Evolutionary conservation across 1,140 invertebrate genomes (phyloP).

Genomic region (Drosophila melanica): DNA sequence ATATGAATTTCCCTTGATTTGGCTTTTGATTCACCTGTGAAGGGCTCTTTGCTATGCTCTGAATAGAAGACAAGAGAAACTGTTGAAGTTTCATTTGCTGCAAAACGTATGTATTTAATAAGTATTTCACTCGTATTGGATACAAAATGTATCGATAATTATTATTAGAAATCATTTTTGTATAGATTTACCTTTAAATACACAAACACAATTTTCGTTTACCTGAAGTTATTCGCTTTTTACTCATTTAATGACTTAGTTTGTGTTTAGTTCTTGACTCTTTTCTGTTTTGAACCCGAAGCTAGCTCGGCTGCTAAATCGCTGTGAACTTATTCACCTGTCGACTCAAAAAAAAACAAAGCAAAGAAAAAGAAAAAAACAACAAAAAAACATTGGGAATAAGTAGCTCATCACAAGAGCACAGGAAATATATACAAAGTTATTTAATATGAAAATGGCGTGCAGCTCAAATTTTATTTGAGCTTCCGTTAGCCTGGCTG

Average conservation of each 20-base stretch:
- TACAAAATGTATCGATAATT: neutral
- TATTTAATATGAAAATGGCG: constrained; percentile 82
- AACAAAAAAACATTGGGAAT: constrained; percentile 3
- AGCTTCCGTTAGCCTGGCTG: constrained; percentile 52
- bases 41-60: neutral
- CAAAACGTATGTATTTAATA: neutral
- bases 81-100: neutral
- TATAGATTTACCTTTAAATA: neutral
- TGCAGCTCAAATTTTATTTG: constrained; percentile 71
- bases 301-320: constrained; percentile 27
- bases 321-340: constrained; percentile 72
- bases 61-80: neutral
- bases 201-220: constrained; percentile 2
- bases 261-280: constrained; percentile 12
- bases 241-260: constrained; percentile 17
- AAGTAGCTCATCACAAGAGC: constrained; percentile 45
- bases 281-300: constrained; percentile 32
- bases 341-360: constrained; percentile 59
- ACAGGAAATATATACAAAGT: constrained; percentile 76
- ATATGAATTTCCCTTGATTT: constrained; percentile 15
- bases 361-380: neutral
- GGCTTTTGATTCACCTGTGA: constrained; percentile 12
- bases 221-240: neutral
- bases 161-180: neutral
- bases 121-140: neutral